These are phyloP conservation scores for Plagodis dolabraria DNA, from an alignment of 2,888 invertebrate species.

Conservation along the genomic window DNA sequence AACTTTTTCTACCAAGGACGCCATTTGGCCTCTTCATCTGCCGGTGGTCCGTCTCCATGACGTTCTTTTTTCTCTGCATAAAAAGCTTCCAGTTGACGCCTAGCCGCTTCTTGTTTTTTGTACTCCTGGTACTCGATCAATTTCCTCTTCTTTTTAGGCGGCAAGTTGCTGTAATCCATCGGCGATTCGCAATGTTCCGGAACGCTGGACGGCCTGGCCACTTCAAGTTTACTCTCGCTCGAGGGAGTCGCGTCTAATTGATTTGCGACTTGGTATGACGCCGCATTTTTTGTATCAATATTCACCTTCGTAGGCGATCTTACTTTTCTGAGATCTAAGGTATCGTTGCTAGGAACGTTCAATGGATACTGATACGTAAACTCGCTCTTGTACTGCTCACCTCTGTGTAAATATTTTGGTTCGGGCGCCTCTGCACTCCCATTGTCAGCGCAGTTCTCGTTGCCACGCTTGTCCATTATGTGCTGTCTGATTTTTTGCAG, in stretches of 20 bases:
- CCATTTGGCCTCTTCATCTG: constrained; percentile 72
- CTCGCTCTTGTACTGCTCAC: constrained; percentile 65
- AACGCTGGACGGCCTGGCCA: constrained; percentile 50
- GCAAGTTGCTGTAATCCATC: constrained; percentile 81
- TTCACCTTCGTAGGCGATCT: constrained; percentile 68
- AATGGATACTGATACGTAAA: constrained; percentile 59
- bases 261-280: constrained; percentile 47
- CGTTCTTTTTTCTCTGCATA: constrained; percentile 68
- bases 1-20: constrained; percentile 68
- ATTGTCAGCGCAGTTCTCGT: constrained; percentile 62
- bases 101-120: constrained; percentile 81
- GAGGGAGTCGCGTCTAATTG: constrained; percentile 56
- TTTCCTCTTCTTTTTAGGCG: constrained; percentile 83
- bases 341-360: constrained; percentile 60
- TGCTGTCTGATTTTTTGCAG: constrained; percentile 82
- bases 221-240: constrained; percentile 63
- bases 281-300: constrained; percentile 52
- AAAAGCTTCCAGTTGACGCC: constrained; percentile 71
- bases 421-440: constrained; percentile 54
- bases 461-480: constrained; percentile 79
- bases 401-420: constrained; percentile 66
- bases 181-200: constrained; percentile 79
- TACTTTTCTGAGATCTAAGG: constrained; percentile 75
- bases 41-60: constrained; percentile 58
- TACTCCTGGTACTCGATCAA: constrained; percentile 82